Evolutionary conservation across 2,113 vertebrate species (phyloP), one percentile per base, ranked within the genome.

Genomic region (Gymnobelideus leadbeateri): DNA sequence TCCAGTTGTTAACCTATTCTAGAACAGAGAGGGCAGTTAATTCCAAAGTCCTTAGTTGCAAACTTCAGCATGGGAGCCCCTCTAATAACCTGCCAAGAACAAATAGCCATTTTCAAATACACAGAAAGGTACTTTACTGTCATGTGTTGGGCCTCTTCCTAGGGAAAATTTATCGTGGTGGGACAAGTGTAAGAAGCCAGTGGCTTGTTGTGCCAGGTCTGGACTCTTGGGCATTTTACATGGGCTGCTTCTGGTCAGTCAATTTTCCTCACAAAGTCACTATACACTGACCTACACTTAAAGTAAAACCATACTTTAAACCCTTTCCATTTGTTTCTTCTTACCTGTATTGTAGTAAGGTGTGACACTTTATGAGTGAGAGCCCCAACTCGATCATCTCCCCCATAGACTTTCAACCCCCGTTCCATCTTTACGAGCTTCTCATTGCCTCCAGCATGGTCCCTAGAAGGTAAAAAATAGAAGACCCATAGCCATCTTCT

Each of bases 401-500:
- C 99, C 51, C 99, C 99, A 0, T 98, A 99, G 49, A 99, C 99
- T 24, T 92, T 99, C 94, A 99, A 96, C 24, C 99, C 99, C 0
- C 99, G 97, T 92, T 99, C 98, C 97, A 99, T 96, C 98, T 99
- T 99, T 26, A 99, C 97, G 52, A 99, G 98, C 98, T 99, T 99
- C 98, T 99, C 99, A 0, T 99, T 99, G 54, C 99, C 99, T 2
- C 99, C 99, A 2, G 99, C 99, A 0, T 99, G 99, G 98, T 99
- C 99, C 99, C 99, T 99, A 92, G 0, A 96, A 96, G 37, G 57
- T 6, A 8, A 89, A 25, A 25, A 84, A 96, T 37, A 89, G 10
- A 0, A 51, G 16, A 55, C 51, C 31, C 25, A 84, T 43, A 91
- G 51, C 51, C 19, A 25, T 53, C 47, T 46, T 47, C 90, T 19